Percentiles rank a stretch among this genome's conserved stretches.
These are phyloP conservation scores for Brachionus manjavacas DNA, from an alignment of 1,140 invertebrate species.

Conservation along the genomic window DNA sequence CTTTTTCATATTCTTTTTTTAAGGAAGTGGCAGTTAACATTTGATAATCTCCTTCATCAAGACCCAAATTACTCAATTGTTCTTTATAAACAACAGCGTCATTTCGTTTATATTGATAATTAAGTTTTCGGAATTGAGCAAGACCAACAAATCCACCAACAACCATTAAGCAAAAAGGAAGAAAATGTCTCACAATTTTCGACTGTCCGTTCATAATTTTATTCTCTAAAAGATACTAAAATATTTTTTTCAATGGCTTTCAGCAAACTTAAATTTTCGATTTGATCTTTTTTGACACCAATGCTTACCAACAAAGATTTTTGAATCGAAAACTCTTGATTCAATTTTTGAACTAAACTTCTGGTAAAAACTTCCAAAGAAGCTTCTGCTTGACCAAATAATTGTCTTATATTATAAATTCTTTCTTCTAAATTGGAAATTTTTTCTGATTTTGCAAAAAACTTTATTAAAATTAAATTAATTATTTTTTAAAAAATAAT, in stretches of 20 bases:
- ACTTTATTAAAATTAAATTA: neutral
- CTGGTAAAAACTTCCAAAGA: slow-evolving; percentile 7
- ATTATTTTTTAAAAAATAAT: neutral
- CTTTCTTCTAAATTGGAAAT: neutral
- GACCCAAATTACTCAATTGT: slow-evolving; percentile 8
- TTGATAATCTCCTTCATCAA: slow-evolving; percentile 38
- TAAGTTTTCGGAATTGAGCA: slow-evolving; percentile 38
- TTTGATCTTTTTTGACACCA: slow-evolving; percentile 26
- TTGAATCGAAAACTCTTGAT: neutral
- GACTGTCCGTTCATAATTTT: neutral
- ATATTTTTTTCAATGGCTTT: slow-evolving; percentile 9
- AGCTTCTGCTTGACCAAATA: slow-evolving; percentile 26
- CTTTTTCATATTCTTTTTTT: slow-evolving; percentile 29
- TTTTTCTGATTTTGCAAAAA: slow-evolving; percentile 40
- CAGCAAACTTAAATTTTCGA: neutral
- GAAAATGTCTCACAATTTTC: slow-evolving; percentile 9
- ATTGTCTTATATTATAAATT: neutral
- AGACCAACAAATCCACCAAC: slow-evolving; percentile 21
- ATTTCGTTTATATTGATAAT: slow-evolving; percentile 41
- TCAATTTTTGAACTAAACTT: slow-evolving; percentile 31
- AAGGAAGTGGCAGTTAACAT: neutral
- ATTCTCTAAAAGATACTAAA: neutral
- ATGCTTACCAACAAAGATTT: slow-evolving; percentile 1
- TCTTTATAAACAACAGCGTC: slow-evolving; percentile 34
- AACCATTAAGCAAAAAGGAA: slow-evolving; percentile 10